Evolutionary conservation across 2,113 vertebrate species (phyloP), one percentile per base, ranked within the genome.

Genomic region (Sturnus vulgaris): DNA sequence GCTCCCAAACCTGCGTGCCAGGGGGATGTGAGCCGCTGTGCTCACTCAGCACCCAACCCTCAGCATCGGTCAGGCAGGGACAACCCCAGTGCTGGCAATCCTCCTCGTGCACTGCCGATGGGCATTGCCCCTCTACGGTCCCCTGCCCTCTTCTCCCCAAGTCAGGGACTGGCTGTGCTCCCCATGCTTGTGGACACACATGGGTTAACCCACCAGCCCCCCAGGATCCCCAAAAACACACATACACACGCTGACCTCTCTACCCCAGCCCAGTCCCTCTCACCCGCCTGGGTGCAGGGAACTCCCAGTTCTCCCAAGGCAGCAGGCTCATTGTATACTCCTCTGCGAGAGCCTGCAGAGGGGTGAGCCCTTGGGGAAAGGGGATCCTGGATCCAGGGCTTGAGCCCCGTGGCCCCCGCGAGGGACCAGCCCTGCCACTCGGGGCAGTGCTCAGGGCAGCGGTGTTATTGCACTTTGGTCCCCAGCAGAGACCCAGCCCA

Each of bases 391-490:
- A 84, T 31, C n/a, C 31, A 85, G 46, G 44, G 55, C 64, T 44
- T 63, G 56, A 93, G 61, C 40, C 69, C 75, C 0, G 0, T 27
- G 52, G 55, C 30, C 68, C 24, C 86, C 1, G 5, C 1, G 14
- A 66, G 82, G 82, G 44, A 73, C 70, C 80, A 85, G 92, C 86
- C 91, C 75, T 75, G 82, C 79, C 10, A 8, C 47, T 49, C 4
- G 17, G 65, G 31, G n/a, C 75, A 82, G 79, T 5, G 25, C 83
- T 70, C 65, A 46, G 76, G 57, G 56, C 68, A 66, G 65, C 24
- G 33, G 28, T 35, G 77, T 94, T 95, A 94, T 92, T 95, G 93
- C 96, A 93, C 86, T 79, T 90, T 75, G n/a, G 80, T 83, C 94
- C 86, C 65, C 22, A 44, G 56, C 88, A 76, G 35, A 65, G 79